phyloP scores from a whole-genome alignment of 1,140 invertebrate genomes.

The Leptonema lineaticorne region DNA sequence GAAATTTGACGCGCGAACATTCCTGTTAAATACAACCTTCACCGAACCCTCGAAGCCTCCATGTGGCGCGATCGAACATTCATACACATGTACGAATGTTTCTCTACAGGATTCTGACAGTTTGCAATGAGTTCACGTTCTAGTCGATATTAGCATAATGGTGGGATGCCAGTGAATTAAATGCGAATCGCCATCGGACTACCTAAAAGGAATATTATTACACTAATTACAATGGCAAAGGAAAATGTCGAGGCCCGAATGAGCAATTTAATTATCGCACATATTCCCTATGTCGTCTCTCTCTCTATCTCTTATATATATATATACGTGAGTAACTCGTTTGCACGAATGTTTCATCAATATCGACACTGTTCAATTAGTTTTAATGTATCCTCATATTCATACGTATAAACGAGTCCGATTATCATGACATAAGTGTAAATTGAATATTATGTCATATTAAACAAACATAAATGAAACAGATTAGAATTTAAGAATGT shows the following conservation, averaged over 20 bases:
- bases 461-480: too few species aligned
- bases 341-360: too few species aligned
- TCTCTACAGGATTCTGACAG: neutral
- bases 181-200: neutral
- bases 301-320: too few species aligned
- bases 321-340: too few species aligned
- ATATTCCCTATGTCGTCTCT: too few species aligned
- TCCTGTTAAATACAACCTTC: neutral
- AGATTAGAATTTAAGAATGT: too few species aligned
- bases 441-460: too few species aligned
- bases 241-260: neutral
- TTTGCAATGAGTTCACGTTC: neutral
- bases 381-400: too few species aligned
- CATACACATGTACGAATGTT: neutral
- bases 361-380: too few species aligned
- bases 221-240: neutral
- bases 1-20: too few species aligned
- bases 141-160: neutral
- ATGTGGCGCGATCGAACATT: neutral
- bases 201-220: neutral
- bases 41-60: neutral
- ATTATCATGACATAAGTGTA: too few species aligned
- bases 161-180: neutral
- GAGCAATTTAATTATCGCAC: neutral
- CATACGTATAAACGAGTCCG: too few species aligned